A percentile compares a stretch with the other conserved stretches of the same genome.
Conservation (phyloP, 2,113 vertebrate genomes). For the Spermophilus dauricus region DNA sequence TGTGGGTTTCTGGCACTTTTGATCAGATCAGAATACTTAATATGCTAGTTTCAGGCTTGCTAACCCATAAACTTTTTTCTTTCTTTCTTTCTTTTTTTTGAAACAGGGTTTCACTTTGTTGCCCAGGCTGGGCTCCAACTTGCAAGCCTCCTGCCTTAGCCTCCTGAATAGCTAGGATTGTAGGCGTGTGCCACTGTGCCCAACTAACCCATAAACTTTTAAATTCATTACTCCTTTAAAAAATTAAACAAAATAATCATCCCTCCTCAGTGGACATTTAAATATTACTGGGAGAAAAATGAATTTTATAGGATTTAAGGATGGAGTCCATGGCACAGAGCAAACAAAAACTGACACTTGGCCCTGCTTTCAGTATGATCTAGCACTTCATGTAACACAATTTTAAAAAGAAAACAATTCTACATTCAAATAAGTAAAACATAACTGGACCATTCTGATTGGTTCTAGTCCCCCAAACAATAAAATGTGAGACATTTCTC, state of each 20-base stretch:
- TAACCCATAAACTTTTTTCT: neutral
- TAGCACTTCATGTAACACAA: neutral
- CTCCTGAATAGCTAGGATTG: neutral
- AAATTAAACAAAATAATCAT: neutral
- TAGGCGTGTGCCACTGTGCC: neutral
- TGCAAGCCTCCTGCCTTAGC: neutral
- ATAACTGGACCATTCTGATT: neutral
- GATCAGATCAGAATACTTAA: conserved; percentile 34
- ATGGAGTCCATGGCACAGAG: neutral
- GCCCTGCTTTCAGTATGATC: neutral
- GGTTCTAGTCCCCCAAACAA: conserved; percentile 32
- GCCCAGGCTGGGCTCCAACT: neutral
- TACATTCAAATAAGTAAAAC: conserved; percentile 10
- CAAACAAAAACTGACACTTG: conserved; percentile 24
- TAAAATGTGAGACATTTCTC: neutral
- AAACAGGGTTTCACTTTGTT: neutral
- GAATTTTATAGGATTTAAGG: conserved; percentile 41
- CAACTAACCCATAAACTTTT: conserved; percentile 11
- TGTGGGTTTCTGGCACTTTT: conserved; percentile 13
- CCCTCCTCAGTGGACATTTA: neutral
- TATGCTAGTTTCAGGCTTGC: neutral
- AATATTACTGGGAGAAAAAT: conserved; percentile 20
- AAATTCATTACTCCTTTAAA: conserved; percentile 41
- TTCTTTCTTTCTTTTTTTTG: no score
- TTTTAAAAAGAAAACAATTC: neutral